These are phyloP conservation scores for Notothenia coriiceps DNA, from an alignment of 2,113 vertebrate genomes.

Conservation along the genomic window DNA sequence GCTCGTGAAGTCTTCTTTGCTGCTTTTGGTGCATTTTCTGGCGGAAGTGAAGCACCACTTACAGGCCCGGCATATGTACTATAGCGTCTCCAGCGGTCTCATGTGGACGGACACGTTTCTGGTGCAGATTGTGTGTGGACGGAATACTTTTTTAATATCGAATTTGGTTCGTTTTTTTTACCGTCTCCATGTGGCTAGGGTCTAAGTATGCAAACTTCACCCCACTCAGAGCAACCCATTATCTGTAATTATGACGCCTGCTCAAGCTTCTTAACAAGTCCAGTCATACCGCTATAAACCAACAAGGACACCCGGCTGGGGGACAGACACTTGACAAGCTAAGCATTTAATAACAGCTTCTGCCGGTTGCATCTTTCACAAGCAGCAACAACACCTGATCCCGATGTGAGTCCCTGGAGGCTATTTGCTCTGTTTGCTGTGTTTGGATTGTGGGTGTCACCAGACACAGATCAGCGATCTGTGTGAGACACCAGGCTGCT, in stretches of 20 bases:
- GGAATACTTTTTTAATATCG: too few relatives aligned
- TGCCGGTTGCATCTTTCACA: neutral
- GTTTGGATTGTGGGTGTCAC: conserved; percentile 41
- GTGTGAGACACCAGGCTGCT: conserved; percentile 24
- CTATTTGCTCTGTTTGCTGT: conserved; percentile 23
- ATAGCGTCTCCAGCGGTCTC: too few relatives aligned
- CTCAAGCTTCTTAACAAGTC: conserved; percentile 16
- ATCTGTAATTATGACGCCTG: conserved; percentile 23
- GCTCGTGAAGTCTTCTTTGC: too few relatives aligned
- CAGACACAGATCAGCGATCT: conserved; percentile 12
- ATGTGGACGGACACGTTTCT: too few relatives aligned
- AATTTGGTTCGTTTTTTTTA: too few relatives aligned
- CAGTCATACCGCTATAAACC: neutral
- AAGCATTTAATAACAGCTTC: conserved; percentile 21
- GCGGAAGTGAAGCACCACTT: too few relatives aligned
- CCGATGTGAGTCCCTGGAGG: conserved; percentile 29
- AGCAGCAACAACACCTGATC: conserved; percentile 44
- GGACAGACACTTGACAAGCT: conserved; percentile 18
- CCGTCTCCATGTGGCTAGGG: too few relatives aligned
- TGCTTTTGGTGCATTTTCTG: too few relatives aligned
- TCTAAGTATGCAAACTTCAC: conserved; percentile 21
- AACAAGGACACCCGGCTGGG: conserved; percentile 4
- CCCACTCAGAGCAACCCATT: conserved; percentile 24
- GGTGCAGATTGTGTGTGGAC: too few relatives aligned
- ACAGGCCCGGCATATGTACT: too few relatives aligned